phyloP scores from a whole-genome alignment of 2,888 invertebrate species.

The Allacma fusca region DNA sequence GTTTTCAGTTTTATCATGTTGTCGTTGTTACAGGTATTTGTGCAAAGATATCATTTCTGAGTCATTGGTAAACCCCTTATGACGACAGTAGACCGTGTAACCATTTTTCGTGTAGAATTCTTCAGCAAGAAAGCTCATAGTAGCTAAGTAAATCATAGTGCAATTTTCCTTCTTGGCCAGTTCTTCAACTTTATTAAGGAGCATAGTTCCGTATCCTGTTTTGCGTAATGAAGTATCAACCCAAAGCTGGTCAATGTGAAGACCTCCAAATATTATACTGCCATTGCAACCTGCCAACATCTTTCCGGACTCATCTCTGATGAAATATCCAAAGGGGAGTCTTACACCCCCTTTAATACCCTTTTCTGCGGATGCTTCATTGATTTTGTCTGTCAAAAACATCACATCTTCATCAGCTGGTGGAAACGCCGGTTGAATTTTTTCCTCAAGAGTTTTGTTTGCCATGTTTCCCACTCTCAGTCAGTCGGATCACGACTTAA shows the following conservation, averaged over 20 bases:
- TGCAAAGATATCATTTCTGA: slow-evolving; percentile 1
- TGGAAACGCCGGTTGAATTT: not conserved
- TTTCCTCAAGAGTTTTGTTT: not conserved
- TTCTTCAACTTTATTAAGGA: slow-evolving; percentile 6
- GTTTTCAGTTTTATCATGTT: no score
- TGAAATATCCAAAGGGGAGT: slow-evolving; percentile 23
- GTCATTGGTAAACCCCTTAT: not conserved
- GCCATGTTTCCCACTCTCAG: not conserved
- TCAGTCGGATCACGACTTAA: no score
- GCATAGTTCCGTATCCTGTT: not conserved
- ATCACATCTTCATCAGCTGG: not conserved
- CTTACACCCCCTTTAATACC: not conserved
- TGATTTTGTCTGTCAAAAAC: slow-evolving; percentile 6
- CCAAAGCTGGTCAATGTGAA: slow-evolving; percentile 21
- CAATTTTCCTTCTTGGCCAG: not conserved
- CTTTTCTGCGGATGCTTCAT: not conserved
- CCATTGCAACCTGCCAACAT: slow-evolving; percentile 25
- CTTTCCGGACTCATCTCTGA: not conserved
- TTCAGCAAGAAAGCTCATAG: slow-evolving; percentile 26
- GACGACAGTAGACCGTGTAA: not conserved
- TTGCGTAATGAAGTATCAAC: not conserved
- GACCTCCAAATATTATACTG: not conserved
- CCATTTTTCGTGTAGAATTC: slow-evolving; percentile 20
- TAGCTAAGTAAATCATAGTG: not conserved
- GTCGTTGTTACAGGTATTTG: not conserved